These are phyloP conservation scores for Leistus spinibarbis DNA, from an alignment of 2,888 invertebrate species.

Conservation along the genomic window DNA sequence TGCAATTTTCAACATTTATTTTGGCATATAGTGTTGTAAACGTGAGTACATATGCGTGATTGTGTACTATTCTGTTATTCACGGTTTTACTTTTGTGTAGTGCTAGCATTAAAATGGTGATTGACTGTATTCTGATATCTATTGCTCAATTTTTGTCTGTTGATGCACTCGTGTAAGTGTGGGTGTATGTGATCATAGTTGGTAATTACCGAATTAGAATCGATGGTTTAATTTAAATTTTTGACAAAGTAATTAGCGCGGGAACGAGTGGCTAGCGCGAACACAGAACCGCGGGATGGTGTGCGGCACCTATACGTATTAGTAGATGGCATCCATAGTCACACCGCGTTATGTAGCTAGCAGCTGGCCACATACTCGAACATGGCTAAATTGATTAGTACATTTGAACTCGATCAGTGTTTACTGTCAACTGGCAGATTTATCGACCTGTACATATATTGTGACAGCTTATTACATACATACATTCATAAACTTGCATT, in stretches of 20 bases:
- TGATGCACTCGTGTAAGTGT: background rate
- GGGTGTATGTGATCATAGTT: constrained; percentile 7
- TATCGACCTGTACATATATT: constrained; percentile 22
- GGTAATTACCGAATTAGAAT: constrained; percentile 37
- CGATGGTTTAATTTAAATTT: constrained; percentile 37
- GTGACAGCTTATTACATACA: too few species aligned
- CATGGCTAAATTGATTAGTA: constrained; percentile 34
- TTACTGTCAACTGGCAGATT: constrained; percentile 23
- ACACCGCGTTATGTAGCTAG: background rate
- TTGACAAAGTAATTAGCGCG: constrained; percentile 34
- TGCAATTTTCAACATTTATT: constrained; percentile 35
- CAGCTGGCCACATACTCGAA: constrained; percentile 14
- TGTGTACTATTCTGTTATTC: background rate
- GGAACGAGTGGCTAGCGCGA: background rate
- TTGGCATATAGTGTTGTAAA: background rate
- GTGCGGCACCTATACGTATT: background rate
- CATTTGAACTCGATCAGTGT: constrained; percentile 38
- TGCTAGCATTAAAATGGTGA: too few species aligned
- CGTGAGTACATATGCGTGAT: background rate
- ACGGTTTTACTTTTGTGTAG: background rate
- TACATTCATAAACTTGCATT: too few species aligned
- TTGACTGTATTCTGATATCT: too few species aligned
- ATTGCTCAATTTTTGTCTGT: too few species aligned
- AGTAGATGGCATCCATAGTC: background rate
- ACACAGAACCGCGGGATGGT: background rate